These are phyloP conservation scores for Ceratina calcarata DNA, from an alignment of 1,140 invertebrate genomes.

Conservation along the genomic window DNA sequence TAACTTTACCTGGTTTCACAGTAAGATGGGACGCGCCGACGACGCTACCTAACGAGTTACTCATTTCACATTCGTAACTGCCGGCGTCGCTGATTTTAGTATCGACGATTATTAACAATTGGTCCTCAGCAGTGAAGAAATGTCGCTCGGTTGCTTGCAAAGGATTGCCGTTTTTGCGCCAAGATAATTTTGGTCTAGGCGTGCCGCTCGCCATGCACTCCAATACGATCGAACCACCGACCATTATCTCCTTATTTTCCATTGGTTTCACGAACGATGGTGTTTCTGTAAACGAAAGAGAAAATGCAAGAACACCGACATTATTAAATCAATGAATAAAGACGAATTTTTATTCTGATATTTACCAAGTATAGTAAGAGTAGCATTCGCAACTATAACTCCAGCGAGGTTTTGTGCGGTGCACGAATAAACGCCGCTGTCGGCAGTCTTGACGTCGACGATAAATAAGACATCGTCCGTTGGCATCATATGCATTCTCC, in stretches of 20 bases:
- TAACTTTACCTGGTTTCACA: constrained; percentile 81
- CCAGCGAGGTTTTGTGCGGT: constrained; percentile 95
- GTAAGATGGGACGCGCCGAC: constrained; percentile 81
- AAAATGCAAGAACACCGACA: background rate
- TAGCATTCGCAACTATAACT: constrained; percentile 91
- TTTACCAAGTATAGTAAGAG: constrained; percentile 90
- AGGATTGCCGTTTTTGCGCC: constrained; percentile 91
- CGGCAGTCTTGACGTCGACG: constrained; percentile 91
- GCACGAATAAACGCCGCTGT: constrained; percentile 96
- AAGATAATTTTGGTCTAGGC: constrained; percentile 92
- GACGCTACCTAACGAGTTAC: constrained; percentile 89
- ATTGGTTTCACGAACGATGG: constrained; percentile 92
- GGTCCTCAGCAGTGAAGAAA: constrained; percentile 92
- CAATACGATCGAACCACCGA: constrained; percentile 90
- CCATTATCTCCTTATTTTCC: constrained; percentile 89
- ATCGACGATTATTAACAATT: constrained; percentile 92
- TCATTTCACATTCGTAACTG: constrained; percentile 93
- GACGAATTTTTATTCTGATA: background rate
- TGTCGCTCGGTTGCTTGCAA: constrained; percentile 86
- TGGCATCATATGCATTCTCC: constrained; percentile 95
- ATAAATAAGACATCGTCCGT: constrained; percentile 96
- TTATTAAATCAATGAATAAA: background rate
- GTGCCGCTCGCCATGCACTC: constrained; percentile 93
- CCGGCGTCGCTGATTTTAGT: constrained; percentile 89
- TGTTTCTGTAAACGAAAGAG: constrained; percentile 81